phyloP scores from a whole-genome alignment of 2,797 vertebrate genomes.

The Channallabes apus region DNA sequence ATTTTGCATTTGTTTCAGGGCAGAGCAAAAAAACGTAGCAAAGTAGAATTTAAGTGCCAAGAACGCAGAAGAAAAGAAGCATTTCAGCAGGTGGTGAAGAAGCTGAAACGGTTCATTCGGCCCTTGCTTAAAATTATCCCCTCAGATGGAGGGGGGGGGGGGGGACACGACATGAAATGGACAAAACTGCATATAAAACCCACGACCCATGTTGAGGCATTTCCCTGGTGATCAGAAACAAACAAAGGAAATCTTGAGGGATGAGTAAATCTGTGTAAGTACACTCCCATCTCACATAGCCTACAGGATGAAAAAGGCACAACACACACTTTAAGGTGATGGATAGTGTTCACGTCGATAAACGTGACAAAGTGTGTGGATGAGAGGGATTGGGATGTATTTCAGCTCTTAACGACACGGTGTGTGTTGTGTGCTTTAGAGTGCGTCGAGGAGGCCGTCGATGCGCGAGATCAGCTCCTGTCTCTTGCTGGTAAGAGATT shows the following conservation, averaged over 20 bases:
- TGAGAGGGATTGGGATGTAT: slow-evolving; percentile 20
- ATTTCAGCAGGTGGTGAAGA: background rate
- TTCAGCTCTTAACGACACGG: background rate
- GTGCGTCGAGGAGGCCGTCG: slow-evolving; percentile 91
- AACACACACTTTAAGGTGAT: slow-evolving; percentile 37
- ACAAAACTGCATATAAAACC: slow-evolving; percentile 15
- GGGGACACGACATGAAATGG: background rate
- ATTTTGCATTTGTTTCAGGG: slow-evolving; percentile 48
- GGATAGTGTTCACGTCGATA: background rate
- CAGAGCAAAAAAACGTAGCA: background rate
- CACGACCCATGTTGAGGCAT: background rate
- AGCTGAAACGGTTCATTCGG: background rate
- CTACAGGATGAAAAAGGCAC: slow-evolving; percentile 8
- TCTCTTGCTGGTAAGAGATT: slow-evolving; percentile 83
- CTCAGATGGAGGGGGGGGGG: background rate
- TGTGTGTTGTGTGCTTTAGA: slow-evolving; percentile 64
- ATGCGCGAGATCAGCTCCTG: slow-evolving; percentile 93
- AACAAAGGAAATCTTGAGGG: slow-evolving; percentile 50
- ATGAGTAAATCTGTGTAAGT: background rate
- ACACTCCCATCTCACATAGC: slow-evolving; percentile 1
- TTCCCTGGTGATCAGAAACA: slow-evolving; percentile 8
- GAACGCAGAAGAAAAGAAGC: background rate
- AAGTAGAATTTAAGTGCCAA: slow-evolving; percentile 15
- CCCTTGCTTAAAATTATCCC: background rate
- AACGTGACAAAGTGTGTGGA: background rate